Evolutionary conservation across 2,888 invertebrate species (phyloP), one percentile per base, ranked within the genome.

Genomic region (Blera fallax): DNA sequence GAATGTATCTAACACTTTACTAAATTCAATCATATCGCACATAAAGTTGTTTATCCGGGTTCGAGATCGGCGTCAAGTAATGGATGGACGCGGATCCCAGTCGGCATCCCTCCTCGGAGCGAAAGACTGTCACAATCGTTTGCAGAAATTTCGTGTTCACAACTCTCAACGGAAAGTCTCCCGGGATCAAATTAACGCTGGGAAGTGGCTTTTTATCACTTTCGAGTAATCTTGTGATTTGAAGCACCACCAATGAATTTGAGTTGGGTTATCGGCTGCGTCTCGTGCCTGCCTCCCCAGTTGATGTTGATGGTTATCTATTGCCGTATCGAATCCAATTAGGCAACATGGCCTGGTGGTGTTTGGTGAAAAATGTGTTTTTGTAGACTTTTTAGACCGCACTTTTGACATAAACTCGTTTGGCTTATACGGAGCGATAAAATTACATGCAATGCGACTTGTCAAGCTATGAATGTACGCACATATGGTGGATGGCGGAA

Each of bases 111-210:
- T 50, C 58, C 34, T 14, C 24, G 4, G 24, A 14, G 14, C n/a
- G n/a, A n/a, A n/a, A 45, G 21, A 48, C 65, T 82, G 87, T 80
- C 87, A 81, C 81, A 76, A 78, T 77, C 50, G 77, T 80, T 76
- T 73, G 80, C 73, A 58, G 52, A 62, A 79, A 81, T 43, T 62
- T 24, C 50, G 37, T 56, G 58, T 72, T 62, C 52, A 58, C 11
- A 54, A 65, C 34, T 27, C 34, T 27, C 34, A 56, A 3, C 40
- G 34, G 29, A 56, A 70, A 58, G 65, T 87, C 88, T 70, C 88
- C 18, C 4, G 88, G 88, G 88, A 88, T 79, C 87, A 88, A 88
- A 88, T 88, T 88, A 88, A 87, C 88, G 83, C 87, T 81, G 48
- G 73, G 34, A 88, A 88, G 88, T 88, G 88, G 88, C 87, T 87